Conservation (phyloP, 2,113 vertebrate species). For the Gopherus evgoodei region DNA sequence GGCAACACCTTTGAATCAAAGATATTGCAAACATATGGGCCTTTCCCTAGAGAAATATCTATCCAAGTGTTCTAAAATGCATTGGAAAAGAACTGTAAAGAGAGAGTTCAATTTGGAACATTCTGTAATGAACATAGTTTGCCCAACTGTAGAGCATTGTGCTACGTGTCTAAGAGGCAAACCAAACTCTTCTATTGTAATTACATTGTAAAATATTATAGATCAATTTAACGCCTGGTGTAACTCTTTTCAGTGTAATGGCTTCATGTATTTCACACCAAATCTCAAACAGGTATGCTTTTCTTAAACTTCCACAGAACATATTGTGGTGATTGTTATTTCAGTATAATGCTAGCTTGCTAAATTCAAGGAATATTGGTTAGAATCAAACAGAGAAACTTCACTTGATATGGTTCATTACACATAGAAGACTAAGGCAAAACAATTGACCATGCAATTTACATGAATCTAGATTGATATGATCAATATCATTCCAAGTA, state of each 20-base stretch:
- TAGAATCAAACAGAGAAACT: background rate
- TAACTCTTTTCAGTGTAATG: constrained; percentile 16
- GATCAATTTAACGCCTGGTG: background rate
- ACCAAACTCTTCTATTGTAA: constrained; percentile 10
- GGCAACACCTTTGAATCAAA: constrained; percentile 53
- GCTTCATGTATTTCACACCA: background rate
- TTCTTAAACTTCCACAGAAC: background rate
- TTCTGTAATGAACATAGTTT: background rate
- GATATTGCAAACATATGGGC: background rate
- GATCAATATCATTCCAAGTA: background rate
- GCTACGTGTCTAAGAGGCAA: background rate
- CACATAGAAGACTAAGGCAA: background rate
- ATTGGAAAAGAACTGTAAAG: constrained; percentile 33
- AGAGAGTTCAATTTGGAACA: constrained; percentile 13
- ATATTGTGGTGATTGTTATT: background rate
- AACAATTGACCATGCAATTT: background rate
- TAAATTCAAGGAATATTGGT: background rate
- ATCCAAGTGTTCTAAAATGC: constrained; percentile 37
- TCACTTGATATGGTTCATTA: background rate
- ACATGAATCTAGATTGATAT: background rate
- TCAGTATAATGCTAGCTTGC: background rate
- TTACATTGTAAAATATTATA: constrained; percentile 30
- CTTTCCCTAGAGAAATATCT: constrained; percentile 1
- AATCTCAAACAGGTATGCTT: background rate
- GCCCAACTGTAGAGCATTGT: constrained; percentile 4